Evolutionary conservation across 1,140 invertebrate species (phyloP).

Genomic region (Conus ventricosus): DNA sequence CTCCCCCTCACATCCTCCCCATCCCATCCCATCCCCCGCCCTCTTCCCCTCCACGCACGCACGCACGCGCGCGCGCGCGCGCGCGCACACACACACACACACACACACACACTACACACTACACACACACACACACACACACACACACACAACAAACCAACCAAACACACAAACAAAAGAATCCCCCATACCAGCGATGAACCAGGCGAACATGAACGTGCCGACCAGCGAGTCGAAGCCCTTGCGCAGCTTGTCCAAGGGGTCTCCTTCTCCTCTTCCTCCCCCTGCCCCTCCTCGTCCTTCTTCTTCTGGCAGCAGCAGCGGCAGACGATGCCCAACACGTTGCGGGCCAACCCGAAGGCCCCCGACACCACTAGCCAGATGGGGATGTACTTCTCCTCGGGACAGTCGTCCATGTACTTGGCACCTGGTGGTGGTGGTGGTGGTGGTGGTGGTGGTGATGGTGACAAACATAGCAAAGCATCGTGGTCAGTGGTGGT

Average conservation of each 20-base stretch:
- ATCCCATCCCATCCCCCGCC: background rate
- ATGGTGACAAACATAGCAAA: conserved; percentile 82
- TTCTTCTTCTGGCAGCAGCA: conserved; percentile 75
- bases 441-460: background rate
- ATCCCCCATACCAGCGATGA: conserved; percentile 60
- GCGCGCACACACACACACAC: background rate
- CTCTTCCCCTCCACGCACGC: background rate
- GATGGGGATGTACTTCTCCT: conserved; percentile 84
- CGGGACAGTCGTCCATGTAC: conserved; percentile 85
- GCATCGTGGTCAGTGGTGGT: no score
- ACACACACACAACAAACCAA: background rate
- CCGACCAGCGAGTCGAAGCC: conserved; percentile 79
- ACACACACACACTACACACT: conserved; percentile 10
- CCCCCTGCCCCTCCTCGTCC: conserved; percentile 75
- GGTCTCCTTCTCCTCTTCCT: conserved; percentile 52
- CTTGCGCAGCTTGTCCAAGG: background rate
- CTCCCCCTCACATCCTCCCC: no score
- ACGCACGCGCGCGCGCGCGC: background rate
- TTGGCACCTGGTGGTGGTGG: conserved; percentile 79
- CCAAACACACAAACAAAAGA: background rate
- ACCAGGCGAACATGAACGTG: conserved; percentile 81
- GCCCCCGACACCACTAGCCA: conserved; percentile 89
- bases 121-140: background rate
- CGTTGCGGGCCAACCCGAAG: conserved; percentile 83
- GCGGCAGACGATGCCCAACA: conserved; percentile 78